These are phyloP conservation scores for Brachirus orientalis DNA, from an alignment of 2,113 vertebrate species.

Conservation along the genomic window DNA sequence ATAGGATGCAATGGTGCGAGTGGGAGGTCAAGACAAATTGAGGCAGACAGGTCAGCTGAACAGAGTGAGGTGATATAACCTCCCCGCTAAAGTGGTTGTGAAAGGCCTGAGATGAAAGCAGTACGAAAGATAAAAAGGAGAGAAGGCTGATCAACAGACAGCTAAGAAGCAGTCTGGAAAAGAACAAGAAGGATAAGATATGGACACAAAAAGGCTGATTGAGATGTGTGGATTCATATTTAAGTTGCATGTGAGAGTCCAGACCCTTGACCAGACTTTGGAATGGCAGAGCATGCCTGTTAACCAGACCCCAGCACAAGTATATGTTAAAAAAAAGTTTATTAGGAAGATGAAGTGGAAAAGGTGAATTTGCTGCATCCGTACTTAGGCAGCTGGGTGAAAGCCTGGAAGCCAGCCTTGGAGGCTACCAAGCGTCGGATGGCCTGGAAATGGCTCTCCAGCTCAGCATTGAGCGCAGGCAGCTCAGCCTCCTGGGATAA, in stretches of 20 bases:
- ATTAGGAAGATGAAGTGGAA: constrained; percentile 28
- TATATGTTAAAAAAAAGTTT: constrained; percentile 27
- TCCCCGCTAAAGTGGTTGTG: constrained; percentile 32
- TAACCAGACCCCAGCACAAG: constrained; percentile 55
- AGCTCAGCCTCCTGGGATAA: constrained; percentile 92
- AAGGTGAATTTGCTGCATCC: constrained; percentile 27
- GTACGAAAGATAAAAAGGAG: constrained; percentile 47
- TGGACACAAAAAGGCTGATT: constrained; percentile 64
- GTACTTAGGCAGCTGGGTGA: constrained; percentile 98
- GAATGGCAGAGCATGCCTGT: constrained; percentile 78
- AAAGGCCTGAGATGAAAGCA: constrained; percentile 56
- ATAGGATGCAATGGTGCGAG: constrained; percentile 32
- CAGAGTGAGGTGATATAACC: constrained; percentile 35
- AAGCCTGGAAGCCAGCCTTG: constrained; percentile 98
- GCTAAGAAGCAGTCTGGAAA: constrained; percentile 14
- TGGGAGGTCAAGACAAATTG: constrained; percentile 38
- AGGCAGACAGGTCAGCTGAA: constrained; percentile 42
- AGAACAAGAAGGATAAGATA: constrained; percentile 32
- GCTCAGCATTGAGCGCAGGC: constrained; percentile 88
- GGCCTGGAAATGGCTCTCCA: constrained; percentile 98
- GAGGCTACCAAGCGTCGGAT: constrained; percentile 95
- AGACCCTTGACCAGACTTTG: constrained; percentile 82
- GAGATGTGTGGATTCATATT: constrained; percentile 83
- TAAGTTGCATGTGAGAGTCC: constrained; percentile 81
- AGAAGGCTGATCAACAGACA: constrained; percentile 24